phyloP scores from a whole-genome alignment of 2,113 vertebrate species.

The Microtus montanus region DNA sequence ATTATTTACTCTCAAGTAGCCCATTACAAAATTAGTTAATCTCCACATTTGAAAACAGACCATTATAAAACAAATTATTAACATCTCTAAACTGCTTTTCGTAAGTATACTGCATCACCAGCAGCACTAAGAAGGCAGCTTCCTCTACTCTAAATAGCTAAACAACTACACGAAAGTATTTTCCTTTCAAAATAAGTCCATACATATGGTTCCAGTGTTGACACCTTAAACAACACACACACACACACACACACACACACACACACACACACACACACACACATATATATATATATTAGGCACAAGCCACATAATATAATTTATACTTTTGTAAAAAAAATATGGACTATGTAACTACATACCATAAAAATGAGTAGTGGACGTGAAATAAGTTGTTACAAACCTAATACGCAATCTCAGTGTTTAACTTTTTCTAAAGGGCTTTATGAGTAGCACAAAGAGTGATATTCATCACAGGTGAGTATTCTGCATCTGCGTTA shows the following conservation, averaged over 20 bases:
- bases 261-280: constrained; percentile 63
- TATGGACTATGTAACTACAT: constrained; percentile 79
- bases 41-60: constrained; percentile 77
- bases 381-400: constrained; percentile 78
- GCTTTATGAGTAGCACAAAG: constrained; percentile 51
- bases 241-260: constrained; percentile 63
- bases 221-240: constrained; percentile 70
- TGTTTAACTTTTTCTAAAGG: constrained; percentile 49
- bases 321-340: constrained; percentile 77
- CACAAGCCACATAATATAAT: constrained; percentile 84
- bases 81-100: constrained; percentile 70
- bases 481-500: not conserved
- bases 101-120: constrained; percentile 68
- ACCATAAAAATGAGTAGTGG: constrained; percentile 79
- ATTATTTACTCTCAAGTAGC: constrained; percentile 66
- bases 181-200: constrained; percentile 78
- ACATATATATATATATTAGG: constrained; percentile 79
- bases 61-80: constrained; percentile 80
- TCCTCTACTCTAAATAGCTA: constrained; percentile 77
- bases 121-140: constrained; percentile 71
- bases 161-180: constrained; percentile 78
- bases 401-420: constrained; percentile 72
- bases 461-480: constrained; percentile 53
- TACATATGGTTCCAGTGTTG: constrained; percentile 70
- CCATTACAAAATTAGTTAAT: constrained; percentile 77